Base-by-base conservation (phyloP, 2,113 vertebrate genomes). In the Neolamprologus hecqui region DNA sequence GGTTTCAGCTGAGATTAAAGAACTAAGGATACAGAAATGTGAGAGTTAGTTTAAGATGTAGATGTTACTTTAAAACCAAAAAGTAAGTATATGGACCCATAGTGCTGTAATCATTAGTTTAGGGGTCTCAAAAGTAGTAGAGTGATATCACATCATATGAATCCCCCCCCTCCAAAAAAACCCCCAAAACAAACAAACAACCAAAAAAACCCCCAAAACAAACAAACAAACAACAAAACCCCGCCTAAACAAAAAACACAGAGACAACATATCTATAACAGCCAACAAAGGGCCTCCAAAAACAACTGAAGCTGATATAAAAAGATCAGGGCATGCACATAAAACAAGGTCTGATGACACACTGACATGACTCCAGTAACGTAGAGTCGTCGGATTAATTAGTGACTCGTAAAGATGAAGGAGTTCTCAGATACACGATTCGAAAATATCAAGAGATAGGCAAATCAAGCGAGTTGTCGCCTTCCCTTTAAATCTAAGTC, bases 151-250 rank as follows among this genome's bases (percentile, higher is more conserved):
- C 57, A 28, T 75, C 15, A 28, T 49, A 45, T 28, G 2, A 65
- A 65, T 7, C 6, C 31, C 57, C 57, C 3, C 63, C 3, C 63
- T 14, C 0, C 55, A 12, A 1, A 8, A 14, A 26, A 8, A 1
- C 0, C 0, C 53, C 53, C 7, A 7, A 33, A 33, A 33, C 31
- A 33, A 33, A 31, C 6, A 68, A 68, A 23, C 3, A 68, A 68
- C 23, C 7, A 63, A 63, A 6, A 65, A 23, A 19, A 9, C 3
- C 6, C 31, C 0, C 3, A 68, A 68, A 40, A n/a, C 3, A 68
- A 68, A 40, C 7, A 63, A 63, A 6, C 9, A 60, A 60, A 33
- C 15, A 60, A 28, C 28, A 65, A 23, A 19, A 9, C 3, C 6
- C 31, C 0, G 2, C 5, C 23, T 15, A 60, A 31, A 68, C 26